phyloP scores from a whole-genome alignment of 2,888 invertebrate species.

The Dendrolimus pini region DNA sequence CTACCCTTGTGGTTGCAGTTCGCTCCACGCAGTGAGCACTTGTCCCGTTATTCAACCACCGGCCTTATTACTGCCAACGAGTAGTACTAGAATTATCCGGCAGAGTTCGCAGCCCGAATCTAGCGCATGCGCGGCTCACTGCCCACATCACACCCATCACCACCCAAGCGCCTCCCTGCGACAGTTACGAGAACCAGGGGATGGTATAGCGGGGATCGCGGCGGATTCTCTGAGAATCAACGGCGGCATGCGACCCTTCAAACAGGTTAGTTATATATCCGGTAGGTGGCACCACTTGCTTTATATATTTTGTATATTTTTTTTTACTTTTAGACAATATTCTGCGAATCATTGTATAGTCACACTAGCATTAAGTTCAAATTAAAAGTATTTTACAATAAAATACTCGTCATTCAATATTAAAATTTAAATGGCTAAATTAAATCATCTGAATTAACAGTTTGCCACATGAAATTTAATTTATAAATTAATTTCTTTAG shows the following conservation, averaged over 20 bases:
- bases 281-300: constrained; percentile 52
- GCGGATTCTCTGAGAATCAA: constrained; percentile 97
- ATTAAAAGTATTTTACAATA: too few species aligned
- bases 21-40: constrained; percentile 74
- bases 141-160: constrained; percentile 80
- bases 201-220: constrained; percentile 95
- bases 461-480: too few species aligned
- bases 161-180: constrained; percentile 91
- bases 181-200: constrained; percentile 88
- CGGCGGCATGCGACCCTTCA: constrained; percentile 97
- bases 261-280: constrained; percentile 83
- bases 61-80: constrained; percentile 82
- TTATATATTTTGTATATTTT: constrained; percentile 3
- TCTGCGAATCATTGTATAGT: too few species aligned
- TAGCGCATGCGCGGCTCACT: constrained; percentile 79
- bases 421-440: too few species aligned
- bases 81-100: constrained; percentile 88
- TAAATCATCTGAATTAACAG: too few species aligned
- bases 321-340: constrained; percentile 3
- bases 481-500: too few species aligned
- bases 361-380: too few species aligned
- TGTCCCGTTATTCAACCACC: constrained; percentile 83
- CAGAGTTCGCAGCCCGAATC: constrained; percentile 93
- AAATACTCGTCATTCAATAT: too few species aligned
- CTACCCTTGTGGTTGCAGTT: constrained; percentile 78